These are phyloP conservation scores for Protobothrops mucrosquamatus DNA, from an alignment of 2,113 vertebrate genomes.

Conservation along the genomic window DNA sequence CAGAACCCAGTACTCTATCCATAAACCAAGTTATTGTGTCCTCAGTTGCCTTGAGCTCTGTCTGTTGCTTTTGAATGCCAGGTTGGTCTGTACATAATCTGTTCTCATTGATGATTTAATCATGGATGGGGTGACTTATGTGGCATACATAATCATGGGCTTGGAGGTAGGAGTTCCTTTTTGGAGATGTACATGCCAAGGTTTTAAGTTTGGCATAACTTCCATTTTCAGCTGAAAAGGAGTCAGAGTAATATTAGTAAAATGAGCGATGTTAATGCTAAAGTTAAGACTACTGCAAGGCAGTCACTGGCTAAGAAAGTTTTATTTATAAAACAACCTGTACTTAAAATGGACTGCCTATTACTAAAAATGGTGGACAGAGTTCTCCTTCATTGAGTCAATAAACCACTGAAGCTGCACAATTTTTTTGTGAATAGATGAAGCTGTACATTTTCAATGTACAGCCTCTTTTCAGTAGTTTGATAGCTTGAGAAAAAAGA, in stretches of 20 bases:
- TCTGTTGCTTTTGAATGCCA: not conserved
- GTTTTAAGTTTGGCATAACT: not conserved
- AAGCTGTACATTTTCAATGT: not conserved
- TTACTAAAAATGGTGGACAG: not conserved
- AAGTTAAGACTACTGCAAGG: not conserved
- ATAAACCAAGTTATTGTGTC: not conserved
- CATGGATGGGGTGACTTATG: not conserved
- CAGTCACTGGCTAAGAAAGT: not conserved
- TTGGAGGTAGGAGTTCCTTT: not conserved
- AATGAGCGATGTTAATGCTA: not conserved
- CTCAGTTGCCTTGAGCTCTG: not conserved
- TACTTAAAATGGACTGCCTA: not conserved
- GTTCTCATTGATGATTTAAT: not conserved
- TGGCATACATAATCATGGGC: not conserved
- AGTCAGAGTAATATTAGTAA: not conserved
- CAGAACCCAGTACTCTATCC: not conserved
- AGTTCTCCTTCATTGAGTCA: not conserved
- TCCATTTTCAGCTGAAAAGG: not conserved
- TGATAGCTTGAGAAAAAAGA: not conserved
- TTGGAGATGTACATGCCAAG: not conserved
- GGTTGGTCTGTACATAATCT: not conserved
- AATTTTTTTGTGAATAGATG: not conserved
- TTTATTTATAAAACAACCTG: not conserved
- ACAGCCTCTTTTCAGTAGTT: not conserved
- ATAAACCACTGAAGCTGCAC: not conserved